Evolutionary conservation across 2,888 invertebrate genomes (phyloP).

Genomic region (Athripsodes cinereus): DNA sequence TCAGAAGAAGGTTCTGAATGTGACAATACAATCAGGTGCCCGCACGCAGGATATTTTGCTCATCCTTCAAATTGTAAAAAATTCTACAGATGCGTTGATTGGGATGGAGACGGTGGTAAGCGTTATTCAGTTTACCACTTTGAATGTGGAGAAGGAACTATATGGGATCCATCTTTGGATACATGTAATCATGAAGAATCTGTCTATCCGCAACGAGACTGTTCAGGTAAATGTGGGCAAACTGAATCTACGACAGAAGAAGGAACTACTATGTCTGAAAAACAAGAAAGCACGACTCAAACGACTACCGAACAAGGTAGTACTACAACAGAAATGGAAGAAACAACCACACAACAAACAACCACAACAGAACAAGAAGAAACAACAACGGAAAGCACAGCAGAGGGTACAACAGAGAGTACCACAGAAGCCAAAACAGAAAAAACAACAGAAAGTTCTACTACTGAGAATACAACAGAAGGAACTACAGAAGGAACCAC

Average conservation of each 20-base stretch:
- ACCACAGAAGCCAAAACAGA: slow-evolving; percentile 14
- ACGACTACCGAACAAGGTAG: slow-evolving; percentile 16
- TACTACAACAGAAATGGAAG: slow-evolving; percentile 27
- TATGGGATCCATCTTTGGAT: slow-evolving; percentile 61
- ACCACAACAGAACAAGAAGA: slow-evolving; percentile 25
- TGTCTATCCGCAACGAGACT: slow-evolving; percentile 53
- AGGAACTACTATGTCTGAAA: slow-evolving; percentile 23
- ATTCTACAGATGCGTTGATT: slow-evolving; percentile 61
- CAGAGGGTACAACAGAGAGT: slow-evolving; percentile 30
- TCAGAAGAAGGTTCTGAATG: slow-evolving; percentile 29
- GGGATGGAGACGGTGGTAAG: slow-evolving; percentile 48
- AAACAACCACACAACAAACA: slow-evolving; percentile 25
- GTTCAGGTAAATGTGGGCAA: slow-evolving; percentile 30
- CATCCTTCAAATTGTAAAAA: slow-evolving; percentile 57
- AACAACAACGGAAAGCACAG: slow-evolving; percentile 30
- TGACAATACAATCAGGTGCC: slow-evolving; percentile 35
- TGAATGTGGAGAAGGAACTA: slow-evolving; percentile 63
- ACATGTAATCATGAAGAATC: slow-evolving; percentile 64
- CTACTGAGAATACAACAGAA: slow-evolving; percentile 26
- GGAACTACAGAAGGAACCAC: slow-evolving; percentile 26
- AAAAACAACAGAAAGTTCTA: slow-evolving; percentile 28
- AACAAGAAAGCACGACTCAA: slow-evolving; percentile 20
- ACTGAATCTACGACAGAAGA: slow-evolving; percentile 29
- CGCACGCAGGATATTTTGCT: slow-evolving; percentile 55
- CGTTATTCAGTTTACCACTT: slow-evolving; percentile 59